Evolutionary conservation across 30 jellyfish, hydroid and myxozoan species (phyloP), one percentile per base, ranked within the genome.

Genomic region (Turritopsis dohrnii): DNA sequence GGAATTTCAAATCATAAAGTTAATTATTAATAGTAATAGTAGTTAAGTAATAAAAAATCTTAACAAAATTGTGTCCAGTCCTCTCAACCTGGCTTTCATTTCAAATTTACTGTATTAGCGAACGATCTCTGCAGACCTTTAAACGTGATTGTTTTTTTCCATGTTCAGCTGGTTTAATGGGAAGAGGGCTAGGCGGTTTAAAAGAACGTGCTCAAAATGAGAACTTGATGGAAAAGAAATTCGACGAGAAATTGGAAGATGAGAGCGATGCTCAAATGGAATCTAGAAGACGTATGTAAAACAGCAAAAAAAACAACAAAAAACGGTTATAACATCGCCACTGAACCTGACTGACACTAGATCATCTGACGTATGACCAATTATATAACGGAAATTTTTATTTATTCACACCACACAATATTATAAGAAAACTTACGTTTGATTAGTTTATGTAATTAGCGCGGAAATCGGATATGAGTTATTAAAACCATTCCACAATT

Each of bases 171-270:
- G 83, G 83, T 29, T 29, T 75, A 9, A 75, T 75, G 83, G 83
- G 83, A 8, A 9, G 83, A 28, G 83, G 83, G 0, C 72, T 75
- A 22, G 83, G 83, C 18, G 83, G 83, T 22, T n/a, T 75, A 52
- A 75, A 28, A 75, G 83, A 75, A 75, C 17, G 83, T 9, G 83
- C 83, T 75, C 83, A 75, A 75, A 75, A 75, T 52, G 83, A 75
- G 69, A 75, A 22, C 21, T 52, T 75, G 9, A 75, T 75, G 83
- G 83, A 75, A 75, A 28, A 75, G 69, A 29, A 22, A 22, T 75
- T 75, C 69, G 83, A 75, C 9, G 65, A 75, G 26, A 75, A 41
- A 28, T 7, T 27, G 28, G 65, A 28, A 75, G 83, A 75, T 41
- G 83, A 75, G 41, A 69, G 30, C 30, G 77, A 69, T 19, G 77